Base-by-base conservation (phyloP, 2,888 invertebrate species). In the Sesia bembeciformis region DNA sequence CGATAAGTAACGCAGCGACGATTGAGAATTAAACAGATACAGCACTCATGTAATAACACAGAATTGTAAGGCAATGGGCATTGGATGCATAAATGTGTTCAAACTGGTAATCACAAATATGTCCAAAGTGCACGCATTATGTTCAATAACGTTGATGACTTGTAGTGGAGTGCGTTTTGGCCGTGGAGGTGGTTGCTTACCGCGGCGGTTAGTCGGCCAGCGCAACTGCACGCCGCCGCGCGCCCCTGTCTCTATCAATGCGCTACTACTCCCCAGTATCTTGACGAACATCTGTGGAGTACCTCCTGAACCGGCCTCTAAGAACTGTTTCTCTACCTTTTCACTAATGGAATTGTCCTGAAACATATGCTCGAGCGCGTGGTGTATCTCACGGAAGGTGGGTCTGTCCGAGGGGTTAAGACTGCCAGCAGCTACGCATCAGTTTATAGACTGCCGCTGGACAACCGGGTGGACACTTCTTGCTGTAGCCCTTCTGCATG, bases 381-480 rank as follows among this genome's bases (percentile, higher is more conserved):
- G 95, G 84, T 98, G 97, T 66, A 99, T 98, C 81, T 98, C 97
- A 78, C 96, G 94, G 90, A 99, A 99, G 53, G 97, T 94, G 54
- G 99, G 99, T 65, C 99, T 91, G 72, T 99, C 98, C 60, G 94
- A 91, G 0, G 98, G 95, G 72, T 94, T 95, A n/a, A 99, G 99
- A 99, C 78, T 97, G 97, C 99, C 99, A 99, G 87, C 98, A 98
- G 76, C 96, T 96, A 62, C 96, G 93, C 98, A 98, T 99, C 68
- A 98, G 91, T 78, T 98, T 97, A 88, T 99, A 98, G 59, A 99
- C 98, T 73, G 97, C 96, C 8, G 95, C 94, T 39, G 99, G 99
- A 82, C 99, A 99, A 1, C 98, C 99, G 0, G 96, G 96, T 40
- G 99, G 99, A 70, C 98, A 95, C 82, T 99, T 99, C 99, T 99